These are phyloP conservation scores for Microcebus lehilahytsara DNA, from an alignment of 2,113 vertebrate genomes.

Conservation along the genomic window DNA sequence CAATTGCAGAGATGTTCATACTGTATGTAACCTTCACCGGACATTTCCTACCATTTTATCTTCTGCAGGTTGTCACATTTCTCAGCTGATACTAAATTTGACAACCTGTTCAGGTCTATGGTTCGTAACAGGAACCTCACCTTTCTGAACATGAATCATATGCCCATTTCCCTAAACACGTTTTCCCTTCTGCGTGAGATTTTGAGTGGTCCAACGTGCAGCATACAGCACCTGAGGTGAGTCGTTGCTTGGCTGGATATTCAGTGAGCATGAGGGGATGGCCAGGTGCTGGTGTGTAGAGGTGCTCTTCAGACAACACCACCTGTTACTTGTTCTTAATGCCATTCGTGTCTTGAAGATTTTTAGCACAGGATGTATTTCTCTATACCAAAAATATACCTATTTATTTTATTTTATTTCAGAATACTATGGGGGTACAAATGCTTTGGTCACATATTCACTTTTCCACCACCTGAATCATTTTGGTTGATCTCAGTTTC, in stretches of 20 bases:
- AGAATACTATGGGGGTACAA: too few relatives aligned
- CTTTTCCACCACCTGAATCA: too few relatives aligned
- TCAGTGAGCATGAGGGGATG: not conserved
- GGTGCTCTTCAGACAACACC: too few relatives aligned
- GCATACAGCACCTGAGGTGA: not conserved
- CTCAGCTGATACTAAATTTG: accelerated
- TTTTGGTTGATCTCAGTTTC: not conserved
- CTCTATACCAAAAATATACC: not conserved
- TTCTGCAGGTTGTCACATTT: not conserved
- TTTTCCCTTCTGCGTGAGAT: not conserved
- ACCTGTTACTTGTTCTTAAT: not conserved
- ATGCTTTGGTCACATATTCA: too few relatives aligned
- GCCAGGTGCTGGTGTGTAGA: not conserved
- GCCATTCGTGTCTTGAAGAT: not conserved
- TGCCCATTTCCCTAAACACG: not conserved
- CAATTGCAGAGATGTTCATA: accelerated
- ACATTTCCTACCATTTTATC: accelerated
- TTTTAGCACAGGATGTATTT: not conserved
- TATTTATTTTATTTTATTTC: too few relatives aligned
- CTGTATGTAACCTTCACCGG: accelerated
- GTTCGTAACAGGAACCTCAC: not conserved
- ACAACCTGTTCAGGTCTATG: not conserved
- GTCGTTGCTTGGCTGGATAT: accelerated
- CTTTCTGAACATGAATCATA: not conserved
- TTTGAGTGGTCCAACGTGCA: accelerated